Conservation (phyloP, 2,113 vertebrate genomes). For the Pseudopipra pipra region DNA sequence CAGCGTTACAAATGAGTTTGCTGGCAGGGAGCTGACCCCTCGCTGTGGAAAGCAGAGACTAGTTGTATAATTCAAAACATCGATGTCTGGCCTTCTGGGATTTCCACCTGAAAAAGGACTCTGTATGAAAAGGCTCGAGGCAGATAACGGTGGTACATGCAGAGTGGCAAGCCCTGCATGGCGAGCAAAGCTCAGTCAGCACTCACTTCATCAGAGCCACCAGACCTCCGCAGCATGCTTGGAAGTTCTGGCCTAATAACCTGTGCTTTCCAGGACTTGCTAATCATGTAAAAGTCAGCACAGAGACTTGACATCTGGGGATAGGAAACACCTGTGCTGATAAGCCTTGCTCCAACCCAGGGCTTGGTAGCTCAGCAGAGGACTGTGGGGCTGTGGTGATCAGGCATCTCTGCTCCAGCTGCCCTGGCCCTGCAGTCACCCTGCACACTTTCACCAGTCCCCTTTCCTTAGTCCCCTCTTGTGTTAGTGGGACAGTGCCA, state of each 20-base stretch:
- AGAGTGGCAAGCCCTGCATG: background rate
- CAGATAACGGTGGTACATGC: background rate
- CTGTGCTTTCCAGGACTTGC: background rate
- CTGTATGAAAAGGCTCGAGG: background rate
- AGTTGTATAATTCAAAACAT: constrained; percentile 30
- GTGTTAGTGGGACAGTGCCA: background rate
- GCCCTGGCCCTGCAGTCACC: background rate
- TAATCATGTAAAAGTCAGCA: background rate
- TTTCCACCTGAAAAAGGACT: background rate
- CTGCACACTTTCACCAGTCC: fast-evolving
- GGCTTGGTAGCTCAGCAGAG: background rate
- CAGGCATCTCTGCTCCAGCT: background rate
- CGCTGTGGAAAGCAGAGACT: background rate
- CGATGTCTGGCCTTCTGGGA: background rate
- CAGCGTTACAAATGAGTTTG: constrained; percentile 48
- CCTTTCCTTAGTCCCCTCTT: background rate
- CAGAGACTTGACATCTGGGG: background rate
- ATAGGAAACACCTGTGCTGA: background rate
- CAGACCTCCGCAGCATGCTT: fast-evolving
- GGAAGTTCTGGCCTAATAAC: background rate
- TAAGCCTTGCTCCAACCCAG: background rate
- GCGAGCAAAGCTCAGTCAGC: background rate
- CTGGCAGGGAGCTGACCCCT: constrained; percentile 43
- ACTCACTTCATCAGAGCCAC: background rate
- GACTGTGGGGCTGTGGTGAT: fast-evolving